phyloP scores from a whole-genome alignment of 2,888 invertebrate species.

The Gryllus longicercus region DNA sequence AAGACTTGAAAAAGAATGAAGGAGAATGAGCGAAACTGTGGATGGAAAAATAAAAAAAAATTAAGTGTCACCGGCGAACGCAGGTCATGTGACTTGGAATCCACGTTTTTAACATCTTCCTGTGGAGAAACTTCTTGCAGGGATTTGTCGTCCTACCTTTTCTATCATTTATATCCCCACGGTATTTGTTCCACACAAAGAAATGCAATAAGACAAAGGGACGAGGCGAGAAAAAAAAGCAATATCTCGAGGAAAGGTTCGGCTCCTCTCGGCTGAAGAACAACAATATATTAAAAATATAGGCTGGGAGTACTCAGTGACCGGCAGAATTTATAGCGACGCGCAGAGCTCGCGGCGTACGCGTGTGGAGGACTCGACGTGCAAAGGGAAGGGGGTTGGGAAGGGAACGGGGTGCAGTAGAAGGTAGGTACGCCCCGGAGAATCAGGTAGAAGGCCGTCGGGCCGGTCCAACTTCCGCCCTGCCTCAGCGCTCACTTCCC shows the following conservation, averaged over 20 bases:
- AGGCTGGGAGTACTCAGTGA: background rate
- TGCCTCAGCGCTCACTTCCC: too few relatives aligned
- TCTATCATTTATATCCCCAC: background rate
- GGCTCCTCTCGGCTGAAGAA: background rate
- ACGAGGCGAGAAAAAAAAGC: background rate
- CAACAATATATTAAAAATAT: slow-evolving; percentile 17
- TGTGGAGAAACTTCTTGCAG: background rate
- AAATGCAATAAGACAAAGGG: slow-evolving; percentile 4
- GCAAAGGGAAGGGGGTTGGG: too few relatives aligned
- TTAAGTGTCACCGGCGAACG: background rate
- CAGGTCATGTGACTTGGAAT: background rate
- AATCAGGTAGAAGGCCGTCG: too few relatives aligned
- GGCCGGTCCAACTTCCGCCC: too few relatives aligned
- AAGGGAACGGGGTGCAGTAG: too few relatives aligned
- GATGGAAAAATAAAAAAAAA: too few relatives aligned
- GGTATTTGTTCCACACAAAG: slow-evolving; percentile 6
- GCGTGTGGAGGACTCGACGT: too few relatives aligned
- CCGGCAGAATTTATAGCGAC: background rate
- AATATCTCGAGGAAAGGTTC: background rate
- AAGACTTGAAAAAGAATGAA: too few relatives aligned
- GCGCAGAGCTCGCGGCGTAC: background rate
- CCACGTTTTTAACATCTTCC: background rate
- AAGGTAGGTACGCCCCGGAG: too few relatives aligned
- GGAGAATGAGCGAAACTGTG: too few relatives aligned
- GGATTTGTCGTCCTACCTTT: background rate